Conservation (phyloP, 2,888 invertebrate genomes). For the Julus scanicus region DNA sequence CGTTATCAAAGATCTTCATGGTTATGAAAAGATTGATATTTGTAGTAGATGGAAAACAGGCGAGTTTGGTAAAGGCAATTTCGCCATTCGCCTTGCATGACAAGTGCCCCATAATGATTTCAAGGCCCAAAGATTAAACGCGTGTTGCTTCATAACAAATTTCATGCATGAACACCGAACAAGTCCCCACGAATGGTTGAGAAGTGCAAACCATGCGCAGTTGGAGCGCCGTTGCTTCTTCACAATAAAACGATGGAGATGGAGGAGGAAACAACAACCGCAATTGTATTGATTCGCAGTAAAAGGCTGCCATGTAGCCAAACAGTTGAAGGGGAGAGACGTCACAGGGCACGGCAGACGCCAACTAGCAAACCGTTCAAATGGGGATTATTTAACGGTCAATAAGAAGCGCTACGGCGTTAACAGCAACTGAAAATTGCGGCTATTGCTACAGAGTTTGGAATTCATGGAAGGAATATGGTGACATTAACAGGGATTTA, state of each 20-base stretch:
- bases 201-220: too few relatives aligned
- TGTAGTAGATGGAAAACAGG: too few relatives aligned
- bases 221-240: neutral
- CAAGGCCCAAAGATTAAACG: conserved; percentile 8
- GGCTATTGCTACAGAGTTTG: neutral
- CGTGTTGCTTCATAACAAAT: conserved; percentile 33
- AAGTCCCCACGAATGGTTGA: neutral
- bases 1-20: too few relatives aligned
- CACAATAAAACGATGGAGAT: neutral
- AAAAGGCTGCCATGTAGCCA: neutral
- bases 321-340: too few relatives aligned
- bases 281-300: neutral
- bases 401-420: neutral
- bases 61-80: neutral
- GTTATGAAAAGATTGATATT: too few relatives aligned
- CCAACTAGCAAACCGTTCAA: neutral
- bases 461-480: neutral
- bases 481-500: neutral
- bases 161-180: conserved; percentile 18
- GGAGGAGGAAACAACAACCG: conserved; percentile 1
- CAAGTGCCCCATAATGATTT: conserved; percentile 33
- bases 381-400: neutral
- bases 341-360: neutral
- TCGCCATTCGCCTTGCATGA: too few relatives aligned
- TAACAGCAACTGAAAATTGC: neutral